Evolutionary conservation across 1,140 invertebrate species (phyloP), one percentile per base, ranked within the genome.

Genomic region (Myzus persicae): DNA sequence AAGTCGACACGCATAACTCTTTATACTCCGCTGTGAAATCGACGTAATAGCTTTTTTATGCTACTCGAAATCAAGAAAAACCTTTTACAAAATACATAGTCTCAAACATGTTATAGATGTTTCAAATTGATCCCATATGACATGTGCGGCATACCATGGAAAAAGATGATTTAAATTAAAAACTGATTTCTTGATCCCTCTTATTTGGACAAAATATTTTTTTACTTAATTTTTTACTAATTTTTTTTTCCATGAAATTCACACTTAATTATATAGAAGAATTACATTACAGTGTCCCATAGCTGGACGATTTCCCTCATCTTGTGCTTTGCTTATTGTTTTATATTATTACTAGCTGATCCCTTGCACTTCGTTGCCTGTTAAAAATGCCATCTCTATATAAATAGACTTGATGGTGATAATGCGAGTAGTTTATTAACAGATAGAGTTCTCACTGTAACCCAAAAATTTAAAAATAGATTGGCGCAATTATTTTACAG

Each of bases 41-140:
- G 1, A n/a, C 0, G 0, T n/a, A 36, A 4, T 67, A 59, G 8
- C 9, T 2, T 67, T 24, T 0, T 4, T 14, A 9, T 1, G 14
- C 14, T 67, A n/a, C 31, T n/a, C 22, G 18, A 2, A 14, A 67
- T n/a, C 59, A 11, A 18, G 26, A 67, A 67, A 67, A 67, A n/a
- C 0, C 11, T 18, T 67, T 67, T 67, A 59, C 26, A 48, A 48
- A 3, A 48, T 48, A 9, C 54, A 14, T 67, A 67, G 5, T n/a
- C 9, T 59, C 14, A n/a, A 76, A 76, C 14, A n/a, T 18, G 11
- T 67, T 26, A 31, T 67, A 67, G 14, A n/a, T 31, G 31, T 67
- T 59, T 67, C 11, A 14, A 67, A 14, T 67, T n/a, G 31, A 67
- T 67, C 11, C 59, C 31, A 67, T 67, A 31, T 14, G 31, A 31